Conservation (phyloP, 2,113 vertebrate species). For the Limnothrissa miodon region DNA sequence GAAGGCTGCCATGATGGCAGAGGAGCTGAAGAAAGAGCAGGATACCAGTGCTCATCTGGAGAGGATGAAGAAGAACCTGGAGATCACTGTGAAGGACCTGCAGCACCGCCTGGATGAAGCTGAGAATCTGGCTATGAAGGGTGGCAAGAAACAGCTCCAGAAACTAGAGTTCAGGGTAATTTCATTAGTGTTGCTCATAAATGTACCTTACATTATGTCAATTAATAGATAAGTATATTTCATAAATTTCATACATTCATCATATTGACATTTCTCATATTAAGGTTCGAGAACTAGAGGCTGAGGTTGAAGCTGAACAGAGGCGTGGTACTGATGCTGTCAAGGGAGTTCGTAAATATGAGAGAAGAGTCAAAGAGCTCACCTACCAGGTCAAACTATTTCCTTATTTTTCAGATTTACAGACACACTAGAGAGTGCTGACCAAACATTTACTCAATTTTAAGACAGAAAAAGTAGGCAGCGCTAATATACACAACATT, state of each 20-base stretch:
- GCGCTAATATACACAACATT: too few species aligned
- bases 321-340: slow-evolving; percentile 61
- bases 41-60: slow-evolving; percentile 87
- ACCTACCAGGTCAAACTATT: slow-evolving; percentile 41
- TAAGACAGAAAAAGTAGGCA: not conserved
- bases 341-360: slow-evolving; percentile 38
- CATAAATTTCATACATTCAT: too few species aligned
- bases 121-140: slow-evolving; percentile 83
- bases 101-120: slow-evolving; percentile 87
- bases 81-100: slow-evolving; percentile 75
- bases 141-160: slow-evolving; percentile 83
- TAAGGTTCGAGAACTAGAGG: slow-evolving; percentile 76
- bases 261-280: not conserved
- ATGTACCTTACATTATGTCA: too few species aligned
- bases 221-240: too few species aligned
- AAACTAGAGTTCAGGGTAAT: slow-evolving; percentile 71
- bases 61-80: slow-evolving; percentile 96
- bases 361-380: slow-evolving; percentile 50
- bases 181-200: too few species aligned
- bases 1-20: slow-evolving; percentile 83
- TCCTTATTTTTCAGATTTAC: not conserved
- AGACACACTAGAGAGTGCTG: too few species aligned
- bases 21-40: slow-evolving; percentile 89
- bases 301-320: slow-evolving; percentile 77
- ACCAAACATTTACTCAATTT: too few species aligned